phyloP scores from a whole-genome alignment of 2,797 vertebrate genomes.

The Babyrousa celebensis region DNA sequence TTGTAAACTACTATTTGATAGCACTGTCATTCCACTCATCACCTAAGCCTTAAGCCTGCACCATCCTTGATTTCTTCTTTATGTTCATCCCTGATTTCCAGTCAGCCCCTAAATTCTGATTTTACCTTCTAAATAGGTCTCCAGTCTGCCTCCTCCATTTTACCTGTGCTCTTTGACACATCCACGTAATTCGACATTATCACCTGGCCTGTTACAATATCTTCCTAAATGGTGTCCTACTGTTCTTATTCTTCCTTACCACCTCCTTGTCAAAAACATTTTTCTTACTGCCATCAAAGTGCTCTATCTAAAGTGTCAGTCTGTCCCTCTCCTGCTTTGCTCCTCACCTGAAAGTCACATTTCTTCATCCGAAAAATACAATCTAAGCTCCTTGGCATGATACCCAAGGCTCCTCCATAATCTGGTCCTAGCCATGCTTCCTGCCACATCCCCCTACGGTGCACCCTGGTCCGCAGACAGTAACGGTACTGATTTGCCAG shows the following conservation, averaged over 20 bases:
- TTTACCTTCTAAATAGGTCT: conserved; percentile 21
- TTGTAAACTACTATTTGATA: not conserved
- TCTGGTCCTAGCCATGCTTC: not conserved
- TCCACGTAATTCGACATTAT: not conserved
- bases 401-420: not conserved
- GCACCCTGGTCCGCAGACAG: not conserved
- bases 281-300: not conserved
- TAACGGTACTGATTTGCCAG: not conserved
- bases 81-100: not conserved
- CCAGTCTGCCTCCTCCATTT: not conserved
- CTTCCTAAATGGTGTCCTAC: not conserved
- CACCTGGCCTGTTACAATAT: not conserved
- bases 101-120: not conserved
- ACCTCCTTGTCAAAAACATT: not conserved
- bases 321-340: not conserved
- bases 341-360: not conserved
- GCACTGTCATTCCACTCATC: not conserved
- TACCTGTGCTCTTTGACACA: not conserved
- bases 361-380: not conserved
- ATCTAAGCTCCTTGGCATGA: not conserved
- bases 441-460: not conserved
- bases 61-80: not conserved
- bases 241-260: not conserved
- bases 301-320: not conserved
- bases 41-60: not conserved